Percentiles rank a stretch among this genome's conserved stretches.
phyloP scores from a whole-genome alignment of 2,888 invertebrate species.

The Andrena marginata region DNA sequence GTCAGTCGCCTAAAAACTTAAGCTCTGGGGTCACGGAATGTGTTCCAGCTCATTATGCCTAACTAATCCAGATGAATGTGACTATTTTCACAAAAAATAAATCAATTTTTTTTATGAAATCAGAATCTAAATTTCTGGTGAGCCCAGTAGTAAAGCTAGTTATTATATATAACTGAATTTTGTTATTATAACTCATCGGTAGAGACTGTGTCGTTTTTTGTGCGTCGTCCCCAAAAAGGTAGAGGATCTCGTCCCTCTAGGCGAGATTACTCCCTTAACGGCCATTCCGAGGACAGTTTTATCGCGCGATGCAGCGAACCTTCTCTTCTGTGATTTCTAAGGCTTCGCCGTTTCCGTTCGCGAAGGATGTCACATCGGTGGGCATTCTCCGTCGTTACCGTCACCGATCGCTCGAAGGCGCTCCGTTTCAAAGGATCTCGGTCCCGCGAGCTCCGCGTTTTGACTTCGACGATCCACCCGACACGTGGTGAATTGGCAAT shows the following conservation, averaged over 20 bases:
- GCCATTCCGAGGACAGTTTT: background rate
- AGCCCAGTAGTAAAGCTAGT: too few relatives aligned
- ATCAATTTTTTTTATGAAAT: too few relatives aligned
- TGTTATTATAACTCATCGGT: too few relatives aligned
- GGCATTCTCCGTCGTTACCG: background rate
- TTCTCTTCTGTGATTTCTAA: constrained; percentile 18
- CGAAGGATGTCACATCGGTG: constrained; percentile 7
- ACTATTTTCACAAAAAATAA: too few relatives aligned
- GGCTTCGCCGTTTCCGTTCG: constrained; percentile 11
- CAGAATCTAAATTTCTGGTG: too few relatives aligned
- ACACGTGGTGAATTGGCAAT: constrained; percentile 42
- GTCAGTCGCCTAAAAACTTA: too few relatives aligned
- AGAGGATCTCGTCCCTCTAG: background rate
- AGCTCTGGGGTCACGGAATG: too few relatives aligned
- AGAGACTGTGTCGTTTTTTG: too few relatives aligned
- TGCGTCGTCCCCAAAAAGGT: background rate
- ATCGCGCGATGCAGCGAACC: background rate
- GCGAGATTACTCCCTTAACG: background rate
- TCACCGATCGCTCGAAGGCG: constrained; percentile 19
- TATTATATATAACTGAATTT: too few relatives aligned
- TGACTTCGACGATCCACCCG: constrained; percentile 46
- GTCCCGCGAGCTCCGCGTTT: constrained; percentile 47
- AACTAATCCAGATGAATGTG: too few relatives aligned
- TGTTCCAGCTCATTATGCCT: too few relatives aligned
- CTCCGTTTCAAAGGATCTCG: constrained; percentile 20